phyloP scores from a whole-genome alignment of 2,888 invertebrate species.

The Gymnoscelis rufifasciata region DNA sequence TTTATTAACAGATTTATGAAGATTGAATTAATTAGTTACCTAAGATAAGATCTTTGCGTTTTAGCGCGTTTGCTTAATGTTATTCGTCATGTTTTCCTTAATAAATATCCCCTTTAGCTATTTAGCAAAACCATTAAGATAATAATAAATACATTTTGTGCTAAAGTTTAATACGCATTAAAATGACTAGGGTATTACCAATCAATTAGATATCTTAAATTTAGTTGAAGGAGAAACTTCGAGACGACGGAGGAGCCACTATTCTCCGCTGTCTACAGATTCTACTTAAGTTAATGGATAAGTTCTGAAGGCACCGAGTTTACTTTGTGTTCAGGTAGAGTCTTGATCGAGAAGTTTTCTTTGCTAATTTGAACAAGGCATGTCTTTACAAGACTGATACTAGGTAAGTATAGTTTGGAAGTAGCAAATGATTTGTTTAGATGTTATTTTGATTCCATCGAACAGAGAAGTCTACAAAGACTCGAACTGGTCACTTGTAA shows the following conservation, averaged over 20 bases:
- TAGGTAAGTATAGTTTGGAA: too few species aligned
- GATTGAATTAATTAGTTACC: too few species aligned
- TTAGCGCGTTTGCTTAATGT: too few species aligned
- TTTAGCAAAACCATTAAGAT: too few species aligned
- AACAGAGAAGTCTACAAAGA: conserved; percentile 53
- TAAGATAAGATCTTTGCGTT: too few species aligned
- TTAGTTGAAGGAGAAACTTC: conserved; percentile 59
- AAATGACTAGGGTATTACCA: conserved; percentile 32
- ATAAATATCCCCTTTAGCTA: too few species aligned
- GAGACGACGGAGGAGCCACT: conserved; percentile 52
- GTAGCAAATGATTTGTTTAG: too few species aligned
- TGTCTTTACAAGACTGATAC: conserved; percentile 62
- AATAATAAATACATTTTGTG: too few species aligned
- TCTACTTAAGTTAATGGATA: conserved; percentile 79
- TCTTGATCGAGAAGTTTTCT: conserved; percentile 77
- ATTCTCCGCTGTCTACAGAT: conserved; percentile 75
- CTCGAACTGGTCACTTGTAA: not conserved
- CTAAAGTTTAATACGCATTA: not conserved
- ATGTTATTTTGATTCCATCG: too few species aligned
- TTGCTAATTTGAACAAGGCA: conserved; percentile 75
- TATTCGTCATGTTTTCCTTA: too few species aligned
- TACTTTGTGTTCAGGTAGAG: conserved; percentile 78
- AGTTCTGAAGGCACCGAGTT: conserved; percentile 76
- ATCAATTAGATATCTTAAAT: conserved; percentile 66
- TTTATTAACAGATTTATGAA: too few species aligned